Conservation (phyloP, 2,113 vertebrate species). For the Oriolus oriolus region DNA sequence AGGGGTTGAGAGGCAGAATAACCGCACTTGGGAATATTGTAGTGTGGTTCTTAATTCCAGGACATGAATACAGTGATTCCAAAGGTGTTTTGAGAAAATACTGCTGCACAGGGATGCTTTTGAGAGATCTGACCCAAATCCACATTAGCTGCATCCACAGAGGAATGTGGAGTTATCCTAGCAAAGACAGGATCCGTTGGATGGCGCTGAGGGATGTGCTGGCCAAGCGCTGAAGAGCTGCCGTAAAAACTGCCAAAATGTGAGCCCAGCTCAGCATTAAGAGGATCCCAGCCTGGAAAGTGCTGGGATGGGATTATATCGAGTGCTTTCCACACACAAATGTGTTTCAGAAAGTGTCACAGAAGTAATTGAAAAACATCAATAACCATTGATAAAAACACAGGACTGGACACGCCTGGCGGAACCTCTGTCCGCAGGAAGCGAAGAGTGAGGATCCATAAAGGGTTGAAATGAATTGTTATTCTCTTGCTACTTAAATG, state of each 20-base stretch:
- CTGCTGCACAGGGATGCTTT: neutral
- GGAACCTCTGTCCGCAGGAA: constrained; percentile 2
- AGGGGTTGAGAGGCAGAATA: neutral
- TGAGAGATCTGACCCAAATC: neutral
- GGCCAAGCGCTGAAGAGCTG: neutral
- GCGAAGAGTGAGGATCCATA: neutral
- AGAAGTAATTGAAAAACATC: constrained; percentile 58
- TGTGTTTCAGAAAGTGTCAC: constrained; percentile 54
- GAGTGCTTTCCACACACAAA: constrained; percentile 55
- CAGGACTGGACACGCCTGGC: neutral
- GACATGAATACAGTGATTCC: neutral
- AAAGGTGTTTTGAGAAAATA: neutral
- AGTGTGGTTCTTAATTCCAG: neutral
- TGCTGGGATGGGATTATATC: neutral
- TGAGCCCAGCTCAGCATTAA: neutral
- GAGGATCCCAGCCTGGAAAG: neutral
- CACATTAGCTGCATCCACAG: neutral
- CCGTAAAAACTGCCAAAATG: neutral
- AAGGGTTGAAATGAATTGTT: constrained; percentile 22
- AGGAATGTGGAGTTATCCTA: neutral
- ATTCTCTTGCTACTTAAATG: constrained; percentile 1
- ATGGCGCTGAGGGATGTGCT: neutral
- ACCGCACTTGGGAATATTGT: neutral
- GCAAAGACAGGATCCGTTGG: neutral
- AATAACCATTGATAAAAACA: constrained; percentile 56